Evolutionary conservation across 30 jellyfish, hydroid and myxozoan species (phyloP).

Genomic region (Aurelia sp.): DNA sequence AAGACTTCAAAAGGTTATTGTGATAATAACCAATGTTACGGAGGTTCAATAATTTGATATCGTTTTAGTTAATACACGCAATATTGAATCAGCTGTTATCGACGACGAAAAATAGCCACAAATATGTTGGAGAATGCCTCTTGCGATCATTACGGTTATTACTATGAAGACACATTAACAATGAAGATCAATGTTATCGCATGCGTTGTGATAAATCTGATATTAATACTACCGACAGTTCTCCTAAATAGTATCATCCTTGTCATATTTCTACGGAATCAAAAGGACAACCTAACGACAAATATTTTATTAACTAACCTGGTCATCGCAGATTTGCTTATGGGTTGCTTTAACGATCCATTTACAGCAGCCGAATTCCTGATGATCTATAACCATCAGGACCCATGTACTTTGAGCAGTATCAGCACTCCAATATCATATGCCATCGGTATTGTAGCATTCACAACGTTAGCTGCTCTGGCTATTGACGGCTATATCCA

Average conservation of each 20-base stretch:
- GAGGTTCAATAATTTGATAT: too few species aligned
- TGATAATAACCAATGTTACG: too few species aligned
- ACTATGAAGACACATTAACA: slow-evolving; percentile 35
- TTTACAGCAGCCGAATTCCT: slow-evolving; percentile 31
- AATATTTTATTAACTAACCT: slow-evolving; percentile 21
- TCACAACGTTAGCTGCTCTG: slow-evolving; percentile 45
- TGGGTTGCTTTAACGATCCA: slow-evolving; percentile 57
- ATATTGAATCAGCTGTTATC: too few species aligned
- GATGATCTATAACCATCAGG: slow-evolving; percentile 11
- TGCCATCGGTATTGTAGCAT: slow-evolving; percentile 30
- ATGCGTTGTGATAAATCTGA: slow-evolving; percentile 22
- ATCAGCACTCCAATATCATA: slow-evolving; percentile 46
- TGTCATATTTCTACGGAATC: neutral
- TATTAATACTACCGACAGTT: slow-evolving; percentile 32
- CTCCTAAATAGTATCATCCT: slow-evolving; percentile 34
- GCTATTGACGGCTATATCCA: slow-evolving; percentile 41
- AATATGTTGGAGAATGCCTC: slow-evolving; percentile 1
- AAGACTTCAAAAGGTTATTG: too few species aligned
- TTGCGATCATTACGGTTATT: slow-evolving; percentile 37
- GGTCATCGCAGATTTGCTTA: slow-evolving; percentile 32
- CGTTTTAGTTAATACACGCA: too few species aligned
- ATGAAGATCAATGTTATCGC: slow-evolving; percentile 15
- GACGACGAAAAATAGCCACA: too few species aligned
- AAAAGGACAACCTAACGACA: slow-evolving; percentile 17
- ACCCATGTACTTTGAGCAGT: slow-evolving; percentile 8